phyloP scores from a whole-genome alignment of 1,140 invertebrate genomes.

The Diorhabda sublineata region DNA sequence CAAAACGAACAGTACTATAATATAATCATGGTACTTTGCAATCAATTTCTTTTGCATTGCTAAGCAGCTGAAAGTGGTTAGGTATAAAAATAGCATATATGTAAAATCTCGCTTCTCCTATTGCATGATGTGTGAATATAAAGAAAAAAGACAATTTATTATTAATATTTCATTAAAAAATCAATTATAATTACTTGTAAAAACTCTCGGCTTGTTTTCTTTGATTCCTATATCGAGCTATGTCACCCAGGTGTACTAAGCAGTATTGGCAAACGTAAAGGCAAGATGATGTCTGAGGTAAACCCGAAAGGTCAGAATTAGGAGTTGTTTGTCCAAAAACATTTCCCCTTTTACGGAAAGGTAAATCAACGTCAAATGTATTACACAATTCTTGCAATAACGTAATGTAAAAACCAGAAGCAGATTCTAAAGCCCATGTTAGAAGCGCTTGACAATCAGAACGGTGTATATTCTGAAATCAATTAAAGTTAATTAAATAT shows the following conservation, averaged over 20 bases:
- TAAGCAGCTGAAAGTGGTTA: no score
- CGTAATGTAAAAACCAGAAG: constrained; percentile 80
- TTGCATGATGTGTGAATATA: not conserved
- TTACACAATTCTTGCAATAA: constrained; percentile 78
- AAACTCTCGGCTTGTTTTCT: constrained; percentile 74
- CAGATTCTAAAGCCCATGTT: constrained; percentile 74
- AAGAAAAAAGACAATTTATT: not conserved
- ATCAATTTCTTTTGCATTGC: no score
- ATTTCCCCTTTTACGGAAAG: constrained; percentile 56
- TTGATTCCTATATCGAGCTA: constrained; percentile 78
- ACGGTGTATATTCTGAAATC: constrained; percentile 61
- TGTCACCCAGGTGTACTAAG: constrained; percentile 80
- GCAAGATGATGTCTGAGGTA: constrained; percentile 68
- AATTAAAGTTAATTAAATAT: constrained; percentile 1
- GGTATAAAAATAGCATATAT: no score
- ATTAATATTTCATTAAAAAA: no score
- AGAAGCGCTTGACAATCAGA: constrained; percentile 70
- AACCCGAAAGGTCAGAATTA: constrained; percentile 33
- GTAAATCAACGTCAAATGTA: constrained; percentile 74
- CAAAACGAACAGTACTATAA: no score
- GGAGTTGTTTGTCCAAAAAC: constrained; percentile 39
- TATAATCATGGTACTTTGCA: no score
- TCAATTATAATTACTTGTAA: constrained; percentile 55
- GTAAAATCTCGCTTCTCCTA: not conserved
- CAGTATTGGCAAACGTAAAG: constrained; percentile 83